Conservation (phyloP, 1,140 invertebrate species). For the Pogonognathellus flavescens region DNA sequence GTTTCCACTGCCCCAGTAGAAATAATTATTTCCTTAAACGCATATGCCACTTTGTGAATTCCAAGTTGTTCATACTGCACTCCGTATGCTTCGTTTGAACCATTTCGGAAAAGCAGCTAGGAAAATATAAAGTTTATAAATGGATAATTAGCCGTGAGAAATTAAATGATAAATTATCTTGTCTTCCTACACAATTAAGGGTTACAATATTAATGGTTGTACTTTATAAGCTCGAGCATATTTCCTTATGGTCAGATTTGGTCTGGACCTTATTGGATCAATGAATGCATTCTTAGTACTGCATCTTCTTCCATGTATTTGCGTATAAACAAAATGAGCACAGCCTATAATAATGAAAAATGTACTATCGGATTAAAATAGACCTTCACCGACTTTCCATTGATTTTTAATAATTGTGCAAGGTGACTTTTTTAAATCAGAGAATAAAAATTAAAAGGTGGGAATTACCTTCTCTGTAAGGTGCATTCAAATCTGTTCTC, state of each 20-base stretch:
- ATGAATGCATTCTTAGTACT: conserved; percentile 37
- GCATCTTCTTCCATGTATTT: conserved; percentile 3
- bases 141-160: too few relatives aligned
- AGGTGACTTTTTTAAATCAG: too few relatives aligned
- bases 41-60: not conserved
- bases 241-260: not conserved
- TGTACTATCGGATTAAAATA: too few relatives aligned
- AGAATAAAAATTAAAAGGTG: too few relatives aligned
- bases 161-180: too few relatives aligned
- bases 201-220: not conserved
- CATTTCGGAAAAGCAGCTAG: not conserved
- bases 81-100: conserved; percentile 69
- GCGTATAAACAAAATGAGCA: not conserved
- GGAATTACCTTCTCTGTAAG: not conserved
- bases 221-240: conserved; percentile 51
- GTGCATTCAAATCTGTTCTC: too few relatives aligned
- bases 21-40: conserved; percentile 67
- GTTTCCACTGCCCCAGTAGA: conserved; percentile 67
- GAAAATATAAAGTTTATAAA: too few relatives aligned
- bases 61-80: conserved; percentile 56
- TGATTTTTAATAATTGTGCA: too few relatives aligned
- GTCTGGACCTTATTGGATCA: conserved; percentile 1
- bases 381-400: too few relatives aligned
- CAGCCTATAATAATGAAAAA: too few relatives aligned
- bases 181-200: too few relatives aligned